Evolutionary conservation across 2,888 invertebrate genomes (phyloP).

Genomic region (Scaeva pyrastri): DNA sequence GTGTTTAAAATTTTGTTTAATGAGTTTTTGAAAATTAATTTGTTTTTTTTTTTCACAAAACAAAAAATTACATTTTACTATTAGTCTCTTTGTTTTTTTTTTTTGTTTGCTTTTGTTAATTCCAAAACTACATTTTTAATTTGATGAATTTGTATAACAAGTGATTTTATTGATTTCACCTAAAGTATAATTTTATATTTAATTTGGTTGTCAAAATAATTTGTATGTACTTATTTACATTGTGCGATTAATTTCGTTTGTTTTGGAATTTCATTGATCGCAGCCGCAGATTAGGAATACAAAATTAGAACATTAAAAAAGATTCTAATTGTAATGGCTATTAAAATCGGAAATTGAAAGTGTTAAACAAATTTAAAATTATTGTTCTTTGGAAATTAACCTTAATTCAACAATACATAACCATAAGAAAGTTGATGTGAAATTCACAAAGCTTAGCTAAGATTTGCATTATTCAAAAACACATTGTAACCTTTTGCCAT

Average conservation of each 20-base stretch:
- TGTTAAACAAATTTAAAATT: not conserved
- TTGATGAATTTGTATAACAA: constrained; percentile 42
- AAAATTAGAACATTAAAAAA: too few relatives aligned
- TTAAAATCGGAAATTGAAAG: too few relatives aligned
- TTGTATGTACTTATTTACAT: constrained; percentile 65
- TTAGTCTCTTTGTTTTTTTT: not conserved
- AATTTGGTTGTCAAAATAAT: constrained; percentile 33
- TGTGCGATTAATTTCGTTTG: constrained; percentile 56
- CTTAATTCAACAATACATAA: too few relatives aligned
- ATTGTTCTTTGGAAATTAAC: too few relatives aligned
- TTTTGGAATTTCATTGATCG: constrained; percentile 7
- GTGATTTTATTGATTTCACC: constrained; percentile 31
- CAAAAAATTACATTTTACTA: constrained; percentile 23
- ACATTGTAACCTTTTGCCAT: too few relatives aligned
- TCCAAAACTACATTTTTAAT: constrained; percentile 47
- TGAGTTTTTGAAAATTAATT: constrained; percentile 35
- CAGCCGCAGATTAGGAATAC: not conserved
- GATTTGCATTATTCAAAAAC: too few relatives aligned
- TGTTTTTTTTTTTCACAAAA: constrained; percentile 34
- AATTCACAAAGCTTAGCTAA: too few relatives aligned
- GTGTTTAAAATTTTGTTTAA: not conserved
- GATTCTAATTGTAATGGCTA: too few relatives aligned
- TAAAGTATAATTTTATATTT: constrained; percentile 6
- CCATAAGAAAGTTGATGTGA: too few relatives aligned
- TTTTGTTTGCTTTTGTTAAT: constrained; percentile 42